Percentiles rank a stretch among this genome's conserved stretches.
phyloP scores from a whole-genome alignment of 2,113 vertebrate species.

The Ceyx margarethae region DNA sequence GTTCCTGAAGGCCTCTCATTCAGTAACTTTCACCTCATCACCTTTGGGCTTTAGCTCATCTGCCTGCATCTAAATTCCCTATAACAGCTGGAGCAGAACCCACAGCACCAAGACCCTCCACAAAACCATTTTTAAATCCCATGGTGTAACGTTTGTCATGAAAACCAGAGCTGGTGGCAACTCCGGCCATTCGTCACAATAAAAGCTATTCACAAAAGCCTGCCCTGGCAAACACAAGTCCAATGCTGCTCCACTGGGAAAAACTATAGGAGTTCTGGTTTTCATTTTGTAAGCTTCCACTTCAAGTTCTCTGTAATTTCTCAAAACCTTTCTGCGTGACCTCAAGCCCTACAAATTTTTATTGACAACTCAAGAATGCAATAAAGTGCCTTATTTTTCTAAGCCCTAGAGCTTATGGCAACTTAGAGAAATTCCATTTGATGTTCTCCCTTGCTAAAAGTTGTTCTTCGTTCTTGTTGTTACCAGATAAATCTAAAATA shows the following conservation, averaged over 20 bases:
- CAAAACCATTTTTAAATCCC: neutral
- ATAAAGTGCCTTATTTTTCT: neutral
- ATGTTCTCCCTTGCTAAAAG: neutral
- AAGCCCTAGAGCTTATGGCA: neutral
- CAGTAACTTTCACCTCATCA: neutral
- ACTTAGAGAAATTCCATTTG: neutral
- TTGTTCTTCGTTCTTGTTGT: neutral
- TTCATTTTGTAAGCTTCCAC: neutral
- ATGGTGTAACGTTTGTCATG: neutral
- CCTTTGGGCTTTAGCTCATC: neutral
- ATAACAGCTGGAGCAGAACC: neutral
- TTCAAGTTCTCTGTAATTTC: neutral
- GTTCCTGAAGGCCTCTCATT: neutral
- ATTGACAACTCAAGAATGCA: neutral
- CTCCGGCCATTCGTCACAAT: neutral
- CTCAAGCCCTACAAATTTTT: neutral
- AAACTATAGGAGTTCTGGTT: neutral
- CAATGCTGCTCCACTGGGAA: neutral
- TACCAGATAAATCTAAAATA: neutral
- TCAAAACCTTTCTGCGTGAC: neutral
- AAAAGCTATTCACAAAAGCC: neutral
- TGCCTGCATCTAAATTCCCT: neutral
- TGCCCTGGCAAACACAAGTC: neutral
- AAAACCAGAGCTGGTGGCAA: neutral
- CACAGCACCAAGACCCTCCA: neutral